phyloP scores from a whole-genome alignment of 2,113 vertebrate species.

The Oostethus manadensis region DNA sequence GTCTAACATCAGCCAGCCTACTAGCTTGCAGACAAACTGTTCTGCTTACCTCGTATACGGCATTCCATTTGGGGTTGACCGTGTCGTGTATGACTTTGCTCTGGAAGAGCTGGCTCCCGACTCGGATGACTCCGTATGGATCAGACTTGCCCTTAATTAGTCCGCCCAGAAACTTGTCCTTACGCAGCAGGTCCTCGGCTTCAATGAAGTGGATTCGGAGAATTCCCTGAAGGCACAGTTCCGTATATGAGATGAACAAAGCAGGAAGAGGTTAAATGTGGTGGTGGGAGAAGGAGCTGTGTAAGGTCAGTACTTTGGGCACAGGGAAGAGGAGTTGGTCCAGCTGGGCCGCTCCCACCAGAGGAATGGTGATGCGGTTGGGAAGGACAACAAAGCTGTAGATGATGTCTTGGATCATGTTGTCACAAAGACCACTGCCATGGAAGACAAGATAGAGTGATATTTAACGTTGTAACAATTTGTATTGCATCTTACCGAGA shows the following conservation, averaged over 20 bases:
- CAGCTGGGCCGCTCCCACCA: constrained; percentile 84
- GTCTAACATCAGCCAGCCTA: too few relatives aligned
- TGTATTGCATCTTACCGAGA: too few relatives aligned
- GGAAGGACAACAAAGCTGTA: constrained; percentile 88
- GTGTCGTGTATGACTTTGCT: constrained; percentile 90
- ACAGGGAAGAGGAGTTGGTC: constrained; percentile 85
- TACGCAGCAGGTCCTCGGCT: constrained; percentile 86
- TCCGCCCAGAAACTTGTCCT: constrained; percentile 88
- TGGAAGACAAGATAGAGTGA: not conserved
- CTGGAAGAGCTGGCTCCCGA: constrained; percentile 84
- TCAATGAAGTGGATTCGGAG: constrained; percentile 91
- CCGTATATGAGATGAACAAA: not conserved
- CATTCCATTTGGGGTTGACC: constrained; percentile 90
- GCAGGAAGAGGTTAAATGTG: not conserved
- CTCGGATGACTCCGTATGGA: constrained; percentile 85
- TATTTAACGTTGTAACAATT: not conserved
- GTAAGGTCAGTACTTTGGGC: constrained; percentile 78
- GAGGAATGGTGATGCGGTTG: constrained; percentile 88
- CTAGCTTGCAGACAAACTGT: too few relatives aligned
- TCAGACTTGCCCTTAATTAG: constrained; percentile 95
- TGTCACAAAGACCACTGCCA: constrained; percentile 85
- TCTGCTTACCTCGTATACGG: constrained; percentile 86
- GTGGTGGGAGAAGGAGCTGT: not conserved
- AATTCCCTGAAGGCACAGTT: constrained; percentile 72
- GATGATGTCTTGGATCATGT: constrained; percentile 89